Evolutionary conservation across 2,797 vertebrate genomes (phyloP).

Genomic region (Loriculus beryllinus): DNA sequence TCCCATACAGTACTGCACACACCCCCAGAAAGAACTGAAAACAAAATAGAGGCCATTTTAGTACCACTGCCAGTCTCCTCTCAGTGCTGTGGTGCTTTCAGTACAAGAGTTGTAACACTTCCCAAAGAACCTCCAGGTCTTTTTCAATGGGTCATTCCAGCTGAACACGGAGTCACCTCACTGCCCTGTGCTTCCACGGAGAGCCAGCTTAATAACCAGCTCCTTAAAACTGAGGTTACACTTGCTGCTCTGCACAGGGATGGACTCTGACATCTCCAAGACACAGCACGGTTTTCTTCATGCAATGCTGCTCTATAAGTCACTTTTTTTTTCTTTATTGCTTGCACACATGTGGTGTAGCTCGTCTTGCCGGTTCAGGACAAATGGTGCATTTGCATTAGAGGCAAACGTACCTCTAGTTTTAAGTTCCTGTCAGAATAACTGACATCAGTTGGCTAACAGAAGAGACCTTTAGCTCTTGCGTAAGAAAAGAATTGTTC

Average conservation of each 20-base stretch:
- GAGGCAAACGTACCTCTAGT: neutral
- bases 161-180: neutral
- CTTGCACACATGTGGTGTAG: neutral
- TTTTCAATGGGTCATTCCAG: neutral
- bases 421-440: neutral
- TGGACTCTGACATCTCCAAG: neutral
- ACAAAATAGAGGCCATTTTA: neutral
- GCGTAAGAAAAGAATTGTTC: neutral
- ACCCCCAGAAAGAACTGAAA: neutral
- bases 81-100: neutral
- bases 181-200: neutral
- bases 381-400: neutral
- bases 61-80: neutral
- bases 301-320: neutral
- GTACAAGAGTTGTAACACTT: neutral
- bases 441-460: neutral
- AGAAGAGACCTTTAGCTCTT: slow-evolving; percentile 14
- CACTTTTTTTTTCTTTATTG: neutral
- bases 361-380: neutral
- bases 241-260: neutral
- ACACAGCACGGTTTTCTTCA: neutral
- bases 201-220: neutral
- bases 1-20: neutral
- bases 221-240: neutral
- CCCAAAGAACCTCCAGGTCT: neutral